Evolutionary conservation across 1,140 invertebrate genomes (phyloP).

Genomic region (Drosophila takahashii): DNA sequence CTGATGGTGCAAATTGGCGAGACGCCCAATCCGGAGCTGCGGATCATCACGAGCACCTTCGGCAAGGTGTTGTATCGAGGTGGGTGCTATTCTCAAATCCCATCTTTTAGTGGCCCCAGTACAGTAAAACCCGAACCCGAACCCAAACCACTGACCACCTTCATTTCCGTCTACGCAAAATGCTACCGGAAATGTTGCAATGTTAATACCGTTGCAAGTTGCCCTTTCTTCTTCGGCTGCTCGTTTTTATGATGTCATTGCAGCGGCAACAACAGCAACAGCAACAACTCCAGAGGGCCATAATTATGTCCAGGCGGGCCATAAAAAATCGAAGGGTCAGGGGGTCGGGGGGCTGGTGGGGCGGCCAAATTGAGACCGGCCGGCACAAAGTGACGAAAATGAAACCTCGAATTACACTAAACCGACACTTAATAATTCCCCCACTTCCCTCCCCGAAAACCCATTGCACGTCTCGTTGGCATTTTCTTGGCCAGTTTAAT

Average conservation of each 20-base stretch:
- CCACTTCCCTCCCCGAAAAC: background rate
- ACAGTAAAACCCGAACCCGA: background rate
- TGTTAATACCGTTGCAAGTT: conserved; percentile 39
- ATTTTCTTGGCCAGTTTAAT: conserved; percentile 74
- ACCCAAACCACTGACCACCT: background rate
- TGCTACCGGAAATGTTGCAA: conserved; percentile 72
- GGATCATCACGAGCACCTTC: conserved; percentile 94
- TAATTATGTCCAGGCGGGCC: conserved; percentile 69
- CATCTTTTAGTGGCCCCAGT: too few species aligned
- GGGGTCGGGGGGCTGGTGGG: conserved; percentile 13
- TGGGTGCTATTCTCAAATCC: conserved; percentile 85
- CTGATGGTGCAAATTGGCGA: conserved; percentile 97
- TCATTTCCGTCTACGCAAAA: conserved; percentile 78
- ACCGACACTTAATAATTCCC: conserved; percentile 81
- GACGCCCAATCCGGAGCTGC: conserved; percentile 92
- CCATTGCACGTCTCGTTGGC: conserved; percentile 32
- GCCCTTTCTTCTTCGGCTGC: conserved; percentile 6
- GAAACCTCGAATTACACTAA: conserved; percentile 83
- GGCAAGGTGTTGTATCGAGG: conserved; percentile 93
- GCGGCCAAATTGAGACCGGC: conserved; percentile 60
- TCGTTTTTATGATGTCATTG: conserved; percentile 78
- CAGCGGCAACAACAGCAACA: conserved; percentile 38
- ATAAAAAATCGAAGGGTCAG: conserved; percentile 58
- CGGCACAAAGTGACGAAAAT: conserved; percentile 78
- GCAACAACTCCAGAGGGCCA: conserved; percentile 42